phyloP scores from a whole-genome alignment of 2,113 vertebrate genomes.

The Crocuta crocuta region DNA sequence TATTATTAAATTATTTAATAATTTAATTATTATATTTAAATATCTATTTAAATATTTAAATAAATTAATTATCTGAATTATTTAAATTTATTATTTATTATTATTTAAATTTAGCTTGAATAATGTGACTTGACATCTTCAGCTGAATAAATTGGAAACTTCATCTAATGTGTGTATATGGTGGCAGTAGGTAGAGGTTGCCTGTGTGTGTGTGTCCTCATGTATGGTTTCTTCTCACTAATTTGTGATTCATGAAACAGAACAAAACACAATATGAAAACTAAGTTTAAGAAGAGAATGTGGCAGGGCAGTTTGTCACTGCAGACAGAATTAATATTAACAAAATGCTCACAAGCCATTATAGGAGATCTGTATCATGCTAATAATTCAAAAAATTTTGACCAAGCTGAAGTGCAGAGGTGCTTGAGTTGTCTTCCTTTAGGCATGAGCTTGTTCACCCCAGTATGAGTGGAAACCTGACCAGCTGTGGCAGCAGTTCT shows the following conservation, averaged over 20 bases:
- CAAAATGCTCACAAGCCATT: neutral
- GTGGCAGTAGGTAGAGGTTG: no score
- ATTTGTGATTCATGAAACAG: neutral
- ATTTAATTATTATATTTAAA: no score
- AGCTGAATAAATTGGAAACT: neutral
- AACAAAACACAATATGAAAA: neutral
- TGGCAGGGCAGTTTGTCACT: neutral
- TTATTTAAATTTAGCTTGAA: neutral
- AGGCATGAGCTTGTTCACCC: neutral
- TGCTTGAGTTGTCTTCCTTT: no score
- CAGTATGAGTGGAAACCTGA: neutral
- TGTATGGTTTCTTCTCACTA: neutral
- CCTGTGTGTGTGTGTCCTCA: neutral
- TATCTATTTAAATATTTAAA: no score
- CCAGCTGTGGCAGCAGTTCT: neutral
- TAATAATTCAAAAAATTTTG: neutral
- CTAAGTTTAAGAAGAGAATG: neutral
- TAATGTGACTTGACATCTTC: neutral
- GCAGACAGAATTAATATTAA: neutral
- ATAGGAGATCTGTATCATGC: neutral
- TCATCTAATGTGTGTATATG: neutral
- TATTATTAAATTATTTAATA: no score
- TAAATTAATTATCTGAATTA: no score
- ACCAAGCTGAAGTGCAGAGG: neutral
- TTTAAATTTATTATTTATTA: no score